Percentiles rank a stretch among this genome's conserved stretches.
phyloP scores from a whole-genome alignment of 1,140 invertebrate genomes.

The Drosophila truncata region DNA sequence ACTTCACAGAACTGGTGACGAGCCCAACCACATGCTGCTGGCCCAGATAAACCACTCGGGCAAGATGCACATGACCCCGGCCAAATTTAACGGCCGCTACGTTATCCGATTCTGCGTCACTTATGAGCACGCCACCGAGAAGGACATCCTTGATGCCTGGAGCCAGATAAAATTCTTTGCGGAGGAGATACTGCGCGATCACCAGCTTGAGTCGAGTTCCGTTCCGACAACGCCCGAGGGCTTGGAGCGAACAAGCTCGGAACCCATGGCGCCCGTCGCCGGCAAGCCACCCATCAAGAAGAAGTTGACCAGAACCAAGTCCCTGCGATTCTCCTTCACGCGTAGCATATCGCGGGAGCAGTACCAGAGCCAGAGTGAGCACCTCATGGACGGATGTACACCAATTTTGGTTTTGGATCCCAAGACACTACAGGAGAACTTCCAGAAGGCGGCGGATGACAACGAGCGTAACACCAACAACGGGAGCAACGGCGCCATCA shows the following conservation, averaged over 20 bases:
- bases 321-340: conserved; percentile 89
- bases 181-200: conserved; percentile 87
- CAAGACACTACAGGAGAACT: conserved; percentile 70
- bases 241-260: conserved; percentile 69
- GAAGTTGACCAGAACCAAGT: conserved; percentile 87
- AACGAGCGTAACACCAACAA: conserved; percentile 54
- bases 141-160: conserved; percentile 93
- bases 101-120: conserved; percentile 94
- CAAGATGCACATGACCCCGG: conserved; percentile 96
- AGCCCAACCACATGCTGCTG: conserved; percentile 86
- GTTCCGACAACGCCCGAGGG: conserved; percentile 66
- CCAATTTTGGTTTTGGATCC: conserved; percentile 87
- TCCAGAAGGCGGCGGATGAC: conserved; percentile 67
- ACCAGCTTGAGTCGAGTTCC: conserved; percentile 71
- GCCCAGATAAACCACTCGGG: conserved; percentile 95
- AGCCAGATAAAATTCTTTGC: conserved; percentile 90
- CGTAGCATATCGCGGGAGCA: conserved; percentile 88
- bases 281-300: conserved; percentile 86
- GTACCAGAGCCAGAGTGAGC: conserved; percentile 88
- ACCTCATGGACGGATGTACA: conserved; percentile 89
- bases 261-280: conserved; percentile 75
- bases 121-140: conserved; percentile 91
- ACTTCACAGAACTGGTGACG: conserved; percentile 57
- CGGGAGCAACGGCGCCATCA: conserved; percentile 20
- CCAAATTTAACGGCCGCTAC: conserved; percentile 91